Base-by-base conservation (phyloP, 2,113 vertebrate species). In the Thalassoma bifasciatum region DNA sequence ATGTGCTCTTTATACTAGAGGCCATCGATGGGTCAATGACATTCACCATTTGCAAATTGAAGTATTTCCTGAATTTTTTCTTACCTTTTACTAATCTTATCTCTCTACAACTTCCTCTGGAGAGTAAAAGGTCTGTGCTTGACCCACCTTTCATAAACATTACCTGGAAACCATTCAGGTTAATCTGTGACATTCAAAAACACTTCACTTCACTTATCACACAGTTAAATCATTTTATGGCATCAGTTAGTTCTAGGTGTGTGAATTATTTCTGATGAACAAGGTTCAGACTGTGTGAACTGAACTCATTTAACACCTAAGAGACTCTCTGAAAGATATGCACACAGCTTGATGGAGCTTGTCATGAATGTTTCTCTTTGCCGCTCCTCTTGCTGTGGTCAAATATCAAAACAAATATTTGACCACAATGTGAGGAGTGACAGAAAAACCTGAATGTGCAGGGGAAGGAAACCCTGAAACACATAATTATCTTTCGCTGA, bases 361-460 rank as follows among this genome's bases (percentile, higher is more conserved):
- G 62, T 42, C 72, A 6, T 13, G 38, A 66, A 59, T 82, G 71
- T 78, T 78, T 83, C 68, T 47, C 13, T 49, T 19, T 21, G 46
- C 46, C 46, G 10, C 46, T n/a, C 46, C 46, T 49, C 44, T 8
- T 2, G 17, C n/a, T 49, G 46, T 49, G 46, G 19, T 49, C 19
- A n/a, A 21, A n/a, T 21, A 49, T 49, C 17, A 49, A 49, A 49
- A 49, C 46, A 49, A 59, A 58, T 60, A 54, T 63, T 46, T 38
- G 44, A 54, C 30, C 38, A 58, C 56, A 46, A 23, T 44, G 53
- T 59, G 66, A 66, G 49, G 61, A 68, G 69, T 14, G 46, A 65
- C 51, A 63, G 30, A 16, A 1, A 17, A 56, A 59, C 17, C 24
- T 3, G 1, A 58, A 22, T n/a, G 67, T 52, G 42, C 42, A 23